Conservation (phyloP, 2,797 vertebrate species). For the Allobates femoralis region DNA sequence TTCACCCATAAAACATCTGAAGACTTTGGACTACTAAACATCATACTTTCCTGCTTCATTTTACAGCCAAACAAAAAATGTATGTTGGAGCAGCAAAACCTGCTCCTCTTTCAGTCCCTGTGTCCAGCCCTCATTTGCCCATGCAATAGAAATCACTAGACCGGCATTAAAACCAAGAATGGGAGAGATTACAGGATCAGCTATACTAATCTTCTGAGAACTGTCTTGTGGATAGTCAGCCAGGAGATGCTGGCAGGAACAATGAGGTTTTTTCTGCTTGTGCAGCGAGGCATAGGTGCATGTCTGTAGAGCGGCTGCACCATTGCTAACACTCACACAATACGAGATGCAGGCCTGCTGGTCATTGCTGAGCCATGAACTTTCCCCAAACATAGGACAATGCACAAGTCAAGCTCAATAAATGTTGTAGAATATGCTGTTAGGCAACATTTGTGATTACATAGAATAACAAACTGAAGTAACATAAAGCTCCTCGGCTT, state of each 20-base stretch:
- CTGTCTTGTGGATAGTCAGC: constrained; percentile 56
- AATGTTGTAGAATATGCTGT: not conserved
- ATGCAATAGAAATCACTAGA: constrained; percentile 52
- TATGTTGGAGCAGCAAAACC: constrained; percentile 49
- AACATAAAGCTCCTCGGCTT: not conserved
- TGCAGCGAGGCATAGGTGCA: constrained; percentile 48
- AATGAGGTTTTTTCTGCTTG: constrained; percentile 54
- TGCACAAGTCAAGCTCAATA: not conserved
- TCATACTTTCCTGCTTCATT: not conserved
- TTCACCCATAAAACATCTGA: not conserved
- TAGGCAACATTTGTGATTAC: not conserved
- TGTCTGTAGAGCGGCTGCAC: constrained; percentile 42
- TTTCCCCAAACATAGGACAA: not conserved
- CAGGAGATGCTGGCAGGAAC: constrained; percentile 55
- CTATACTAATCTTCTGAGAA: constrained; percentile 62
- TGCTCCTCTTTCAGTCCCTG: constrained; percentile 51
- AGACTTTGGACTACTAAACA: not conserved
- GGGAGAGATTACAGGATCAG: constrained; percentile 60
- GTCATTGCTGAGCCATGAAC: constrained; percentile 9
- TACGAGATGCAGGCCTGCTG: not conserved
- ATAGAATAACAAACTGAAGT: not conserved
- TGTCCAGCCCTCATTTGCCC: constrained; percentile 35
- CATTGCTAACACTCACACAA: constrained; percentile 10
- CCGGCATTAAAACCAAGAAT: constrained; percentile 53
- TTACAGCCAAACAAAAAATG: not conserved